These are phyloP conservation scores for Sturmia bella DNA, from an alignment of 2,888 invertebrate species.

Conservation along the genomic window DNA sequence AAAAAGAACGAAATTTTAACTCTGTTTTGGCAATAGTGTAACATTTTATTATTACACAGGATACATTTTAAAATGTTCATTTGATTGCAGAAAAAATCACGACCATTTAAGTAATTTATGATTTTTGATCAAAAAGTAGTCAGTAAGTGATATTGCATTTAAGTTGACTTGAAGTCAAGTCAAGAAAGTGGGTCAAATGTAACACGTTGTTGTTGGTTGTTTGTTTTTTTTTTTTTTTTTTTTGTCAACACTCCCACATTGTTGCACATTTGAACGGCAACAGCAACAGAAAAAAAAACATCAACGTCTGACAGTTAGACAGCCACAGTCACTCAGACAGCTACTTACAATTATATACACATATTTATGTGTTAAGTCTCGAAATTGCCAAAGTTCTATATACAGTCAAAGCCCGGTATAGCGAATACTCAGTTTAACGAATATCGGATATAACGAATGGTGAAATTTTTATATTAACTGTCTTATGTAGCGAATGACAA, in stretches of 20 bases:
- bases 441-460: too few species aligned
- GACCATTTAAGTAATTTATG: slow-evolving; percentile 41
- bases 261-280: slow-evolving; percentile 11
- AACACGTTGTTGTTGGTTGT: slow-evolving; percentile 66
- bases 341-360: slow-evolving; percentile 39
- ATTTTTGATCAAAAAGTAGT: slow-evolving; percentile 34
- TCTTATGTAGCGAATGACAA: too few species aligned
- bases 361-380: slow-evolving; percentile 28
- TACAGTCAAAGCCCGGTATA: too few species aligned
- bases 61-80: not conserved
- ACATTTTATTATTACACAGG: slow-evolving; percentile 1
- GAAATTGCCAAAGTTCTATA: slow-evolving; percentile 32
- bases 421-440: too few species aligned
- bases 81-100: not conserved
- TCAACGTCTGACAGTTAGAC: slow-evolving; percentile 12
- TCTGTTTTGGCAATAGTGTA: not conserved
- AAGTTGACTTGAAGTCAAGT: slow-evolving; percentile 23
- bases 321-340: slow-evolving; percentile 20
- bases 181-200: slow-evolving; percentile 65
- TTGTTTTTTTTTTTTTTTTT: too few species aligned
- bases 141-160: slow-evolving; percentile 36
- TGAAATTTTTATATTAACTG: too few species aligned
- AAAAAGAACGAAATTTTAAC: slow-evolving; percentile 8
- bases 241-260: slow-evolving; percentile 67
- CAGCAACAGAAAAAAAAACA: too few species aligned